These are phyloP conservation scores for Acromyrmex echinatior DNA, from an alignment of 1,140 invertebrate genomes.

Conservation along the genomic window DNA sequence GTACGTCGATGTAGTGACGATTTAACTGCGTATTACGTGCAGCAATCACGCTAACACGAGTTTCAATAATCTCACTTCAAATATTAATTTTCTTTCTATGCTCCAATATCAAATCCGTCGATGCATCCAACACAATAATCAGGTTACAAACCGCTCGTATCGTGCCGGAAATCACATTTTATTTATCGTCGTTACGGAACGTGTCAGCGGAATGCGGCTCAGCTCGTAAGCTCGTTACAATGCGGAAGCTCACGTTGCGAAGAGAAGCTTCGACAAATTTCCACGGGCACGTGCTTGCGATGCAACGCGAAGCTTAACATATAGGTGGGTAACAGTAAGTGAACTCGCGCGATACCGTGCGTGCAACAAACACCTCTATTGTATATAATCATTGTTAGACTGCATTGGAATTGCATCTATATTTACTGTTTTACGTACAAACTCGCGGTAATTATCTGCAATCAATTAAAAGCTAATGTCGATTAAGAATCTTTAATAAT, in stretches of 20 bases:
- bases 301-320: constrained; percentile 49
- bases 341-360: constrained; percentile 37
- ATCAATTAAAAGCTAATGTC: constrained; percentile 21
- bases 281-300: constrained; percentile 54
- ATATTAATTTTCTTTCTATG: constrained; percentile 4
- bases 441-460: not conserved
- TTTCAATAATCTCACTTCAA: constrained; percentile 2
- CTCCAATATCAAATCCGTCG: not conserved
- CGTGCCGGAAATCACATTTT: constrained; percentile 45
- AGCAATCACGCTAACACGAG: not conserved
- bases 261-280: constrained; percentile 57
- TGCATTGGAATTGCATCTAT: constrained; percentile 24
- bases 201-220: constrained; percentile 42
- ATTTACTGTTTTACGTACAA: not conserved
- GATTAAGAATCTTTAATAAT: constrained; percentile 15
- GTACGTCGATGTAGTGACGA: not conserved
- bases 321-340: constrained; percentile 16
- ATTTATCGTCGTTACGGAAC: constrained; percentile 38
- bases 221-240: constrained; percentile 59
- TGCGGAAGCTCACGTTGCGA: constrained; percentile 56
- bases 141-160: not conserved
- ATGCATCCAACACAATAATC: constrained; percentile 36
- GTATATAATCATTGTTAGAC: constrained; percentile 52
- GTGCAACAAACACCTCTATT: constrained; percentile 47
- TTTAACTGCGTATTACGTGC: not conserved